Evolutionary conservation across 2,888 invertebrate genomes (phyloP).

Genomic region (Pyralis farinalis): DNA sequence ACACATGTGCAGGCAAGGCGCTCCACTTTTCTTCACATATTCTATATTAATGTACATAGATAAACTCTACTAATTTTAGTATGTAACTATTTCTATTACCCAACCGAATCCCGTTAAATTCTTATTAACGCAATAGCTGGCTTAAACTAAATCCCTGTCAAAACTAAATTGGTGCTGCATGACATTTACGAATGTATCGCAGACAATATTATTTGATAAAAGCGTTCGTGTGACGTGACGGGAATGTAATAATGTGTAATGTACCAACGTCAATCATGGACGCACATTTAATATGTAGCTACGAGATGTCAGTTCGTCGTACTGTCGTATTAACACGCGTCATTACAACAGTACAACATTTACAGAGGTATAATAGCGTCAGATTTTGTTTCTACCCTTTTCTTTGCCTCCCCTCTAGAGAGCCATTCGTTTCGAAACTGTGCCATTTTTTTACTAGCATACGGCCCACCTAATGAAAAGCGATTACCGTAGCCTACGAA

Average conservation of each 20-base stretch:
- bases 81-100: too few relatives aligned
- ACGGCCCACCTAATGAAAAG: too few relatives aligned
- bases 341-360: conserved; percentile 13
- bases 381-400: too few relatives aligned
- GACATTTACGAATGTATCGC: conserved; percentile 56
- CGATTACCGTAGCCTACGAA: too few relatives aligned
- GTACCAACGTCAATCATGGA: conserved; percentile 54
- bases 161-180: conserved; percentile 58
- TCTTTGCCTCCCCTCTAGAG: too few relatives aligned
- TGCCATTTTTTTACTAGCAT: too few relatives aligned
- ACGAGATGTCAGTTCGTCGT: conserved; percentile 31
- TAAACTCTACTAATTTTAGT: too few relatives aligned
- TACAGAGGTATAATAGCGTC: too few relatives aligned
- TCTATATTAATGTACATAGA: too few relatives aligned
- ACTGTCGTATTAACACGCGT: conserved; percentile 24
- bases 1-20: too few relatives aligned
- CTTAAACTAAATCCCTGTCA: conserved; percentile 42
- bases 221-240: conserved; percentile 58
- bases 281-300: conserved; percentile 49
- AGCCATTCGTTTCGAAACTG: too few relatives aligned
- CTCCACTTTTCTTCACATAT: too few relatives aligned
- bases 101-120: not conserved
- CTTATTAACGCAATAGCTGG: conserved; percentile 3
- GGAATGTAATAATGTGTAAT: conserved; percentile 69
- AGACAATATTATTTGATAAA: conserved; percentile 65